Evolutionary conservation across 2,797 vertebrate genomes (phyloP).

Genomic region (Sciurus vulgaris): DNA sequence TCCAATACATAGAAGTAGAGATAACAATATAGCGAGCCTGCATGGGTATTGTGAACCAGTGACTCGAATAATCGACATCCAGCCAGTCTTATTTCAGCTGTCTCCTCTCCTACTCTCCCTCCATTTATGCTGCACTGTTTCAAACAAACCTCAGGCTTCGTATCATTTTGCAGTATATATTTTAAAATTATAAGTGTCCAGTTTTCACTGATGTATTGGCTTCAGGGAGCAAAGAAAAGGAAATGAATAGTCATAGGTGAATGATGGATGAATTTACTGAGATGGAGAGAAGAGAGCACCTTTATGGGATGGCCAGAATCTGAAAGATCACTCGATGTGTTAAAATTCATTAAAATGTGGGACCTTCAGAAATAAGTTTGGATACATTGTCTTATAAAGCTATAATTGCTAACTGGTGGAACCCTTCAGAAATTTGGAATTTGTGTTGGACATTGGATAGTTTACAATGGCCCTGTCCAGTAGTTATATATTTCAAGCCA

Average conservation of each 20-base stretch:
- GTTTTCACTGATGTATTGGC: background rate
- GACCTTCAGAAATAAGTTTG: background rate
- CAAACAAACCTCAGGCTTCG: background rate
- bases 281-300: background rate
- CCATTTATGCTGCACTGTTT: background rate
- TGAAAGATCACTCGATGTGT: background rate
- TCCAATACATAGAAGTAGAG: background rate
- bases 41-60: too few species aligned
- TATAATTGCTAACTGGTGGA: background rate
- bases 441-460: background rate
- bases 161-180: background rate
- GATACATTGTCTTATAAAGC: background rate
- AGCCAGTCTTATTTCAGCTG: background rate
- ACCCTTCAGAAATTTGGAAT: conserved; percentile 12
- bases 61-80: background rate
- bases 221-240: background rate
- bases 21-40: background rate
- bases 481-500: background rate
- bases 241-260: background rate
- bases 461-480: background rate
- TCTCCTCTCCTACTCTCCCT: rapidly evolving
- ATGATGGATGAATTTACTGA: background rate
- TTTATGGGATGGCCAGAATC: background rate
- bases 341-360: background rate
- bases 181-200: background rate